Evolutionary conservation across 2,888 invertebrate species (phyloP).

Genomic region (Tanypteryx hageni): DNA sequence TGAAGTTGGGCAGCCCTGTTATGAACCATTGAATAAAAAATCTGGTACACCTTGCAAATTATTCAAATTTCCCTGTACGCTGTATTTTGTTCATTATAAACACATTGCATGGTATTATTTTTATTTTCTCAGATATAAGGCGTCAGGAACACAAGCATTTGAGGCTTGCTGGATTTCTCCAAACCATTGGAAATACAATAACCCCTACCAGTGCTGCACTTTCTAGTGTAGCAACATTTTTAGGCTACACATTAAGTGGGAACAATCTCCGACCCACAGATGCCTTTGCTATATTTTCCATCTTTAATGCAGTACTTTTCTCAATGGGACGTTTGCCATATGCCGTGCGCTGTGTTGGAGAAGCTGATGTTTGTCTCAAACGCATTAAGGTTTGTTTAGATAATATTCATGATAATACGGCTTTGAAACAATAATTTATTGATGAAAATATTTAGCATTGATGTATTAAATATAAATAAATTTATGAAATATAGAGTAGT

Average conservation of each 20-base stretch:
- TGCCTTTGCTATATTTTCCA: slow-evolving; percentile 74
- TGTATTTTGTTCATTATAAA: background rate
- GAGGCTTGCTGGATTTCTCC: slow-evolving; percentile 73
- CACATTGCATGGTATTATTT: background rate
- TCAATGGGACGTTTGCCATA: slow-evolving; percentile 72
- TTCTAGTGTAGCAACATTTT: slow-evolving; percentile 73
- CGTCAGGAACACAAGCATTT: slow-evolving; percentile 72
- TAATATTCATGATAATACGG: too few species aligned
- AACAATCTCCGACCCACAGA: slow-evolving; percentile 69
- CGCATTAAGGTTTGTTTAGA: slow-evolving; percentile 40
- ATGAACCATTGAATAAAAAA: too few species aligned
- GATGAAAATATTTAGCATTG: too few species aligned
- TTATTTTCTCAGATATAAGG: slow-evolving; percentile 70
- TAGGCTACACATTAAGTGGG: slow-evolving; percentile 71
- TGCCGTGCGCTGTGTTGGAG: slow-evolving; percentile 59
- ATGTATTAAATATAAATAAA: too few species aligned
- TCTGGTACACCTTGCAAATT: too few species aligned
- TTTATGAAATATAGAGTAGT: too few species aligned
- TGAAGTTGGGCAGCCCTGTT: too few species aligned
- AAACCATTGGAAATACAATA: slow-evolving; percentile 73
- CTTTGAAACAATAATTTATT: too few species aligned
- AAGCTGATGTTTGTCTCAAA: slow-evolving; percentile 53
- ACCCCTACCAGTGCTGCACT: slow-evolving; percentile 74
- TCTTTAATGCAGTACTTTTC: slow-evolving; percentile 74
- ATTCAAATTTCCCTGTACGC: background rate